A percentile compares a stretch with the other conserved stretches of the same genome.
phyloP scores from a whole-genome alignment of 2,113 vertebrate species.

The Marmota monax region DNA sequence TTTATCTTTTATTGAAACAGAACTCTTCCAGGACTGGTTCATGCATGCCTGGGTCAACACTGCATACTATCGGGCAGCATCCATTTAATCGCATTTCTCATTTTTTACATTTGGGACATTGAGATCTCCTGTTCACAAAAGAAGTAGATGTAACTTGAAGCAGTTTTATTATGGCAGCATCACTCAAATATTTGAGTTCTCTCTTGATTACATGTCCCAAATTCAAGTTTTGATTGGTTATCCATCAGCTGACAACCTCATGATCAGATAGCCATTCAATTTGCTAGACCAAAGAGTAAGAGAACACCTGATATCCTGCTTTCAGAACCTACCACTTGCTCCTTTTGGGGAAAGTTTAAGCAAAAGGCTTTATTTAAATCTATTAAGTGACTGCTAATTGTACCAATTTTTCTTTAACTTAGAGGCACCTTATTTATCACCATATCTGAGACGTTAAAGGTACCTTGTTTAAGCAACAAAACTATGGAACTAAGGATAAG shows the following conservation, averaged over 20 bases:
- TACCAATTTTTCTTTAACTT: background rate
- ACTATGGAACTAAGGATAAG: background rate
- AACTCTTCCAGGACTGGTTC: background rate
- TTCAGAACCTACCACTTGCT: background rate
- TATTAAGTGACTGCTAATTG: background rate
- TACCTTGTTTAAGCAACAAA: background rate
- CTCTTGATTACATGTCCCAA: background rate
- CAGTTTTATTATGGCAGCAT: background rate
- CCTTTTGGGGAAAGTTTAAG: background rate
- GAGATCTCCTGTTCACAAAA: background rate
- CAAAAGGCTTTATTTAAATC: background rate
- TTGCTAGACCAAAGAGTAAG: background rate
- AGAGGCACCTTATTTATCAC: background rate
- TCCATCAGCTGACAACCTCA: background rate
- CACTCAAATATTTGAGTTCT: background rate
- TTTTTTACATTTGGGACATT: background rate
- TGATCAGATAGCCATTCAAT: background rate
- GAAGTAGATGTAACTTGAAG: background rate
- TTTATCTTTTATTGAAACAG: background rate
- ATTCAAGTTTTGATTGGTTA: background rate
- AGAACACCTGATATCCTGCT: background rate
- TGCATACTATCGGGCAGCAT: no score
- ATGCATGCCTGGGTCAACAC: background rate
- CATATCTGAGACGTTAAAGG: background rate
- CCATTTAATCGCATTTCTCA: background rate